These are phyloP conservation scores for Actias luna DNA, from an alignment of 2,888 invertebrate species.

Conservation along the genomic window DNA sequence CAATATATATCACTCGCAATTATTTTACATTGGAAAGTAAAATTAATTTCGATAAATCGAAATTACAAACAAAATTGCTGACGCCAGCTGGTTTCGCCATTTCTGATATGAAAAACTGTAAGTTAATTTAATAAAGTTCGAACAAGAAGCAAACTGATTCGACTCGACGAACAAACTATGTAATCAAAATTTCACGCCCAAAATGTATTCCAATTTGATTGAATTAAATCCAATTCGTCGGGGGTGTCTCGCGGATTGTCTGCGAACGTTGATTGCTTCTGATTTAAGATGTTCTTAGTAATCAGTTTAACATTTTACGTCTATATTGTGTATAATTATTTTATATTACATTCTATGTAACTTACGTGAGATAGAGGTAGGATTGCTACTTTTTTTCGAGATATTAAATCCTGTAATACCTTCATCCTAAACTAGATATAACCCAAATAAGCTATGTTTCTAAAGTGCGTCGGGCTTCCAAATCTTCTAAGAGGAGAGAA, in stretches of 20 bases:
- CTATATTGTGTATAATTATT: neutral
- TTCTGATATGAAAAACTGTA: neutral
- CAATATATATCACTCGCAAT: too few relatives aligned
- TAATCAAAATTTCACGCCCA: conserved; percentile 15
- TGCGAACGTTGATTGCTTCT: conserved; percentile 19
- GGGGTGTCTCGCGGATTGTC: conserved; percentile 11
- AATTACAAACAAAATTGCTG: neutral
- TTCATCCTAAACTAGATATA: too few relatives aligned
- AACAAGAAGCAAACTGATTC: neutral
- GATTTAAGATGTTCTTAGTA: conserved; percentile 23
- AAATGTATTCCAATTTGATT: conserved; percentile 24
- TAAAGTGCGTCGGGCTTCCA: too few relatives aligned
- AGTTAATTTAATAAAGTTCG: neutral
- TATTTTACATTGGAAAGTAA: too few relatives aligned
- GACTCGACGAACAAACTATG: conserved; percentile 7
- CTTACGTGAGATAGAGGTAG: too few relatives aligned
- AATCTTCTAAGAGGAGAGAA: too few relatives aligned
- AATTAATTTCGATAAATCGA: neutral
- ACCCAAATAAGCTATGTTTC: too few relatives aligned
- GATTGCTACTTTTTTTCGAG: too few relatives aligned
- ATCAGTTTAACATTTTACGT: conserved; percentile 22
- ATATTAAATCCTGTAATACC: too few relatives aligned
- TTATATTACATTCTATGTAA: neutral
- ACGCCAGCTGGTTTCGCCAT: neutral
- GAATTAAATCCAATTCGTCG: conserved; percentile 21